A percentile compares a stretch with the other conserved stretches of the same genome.
Conservation (phyloP, 2,113 vertebrate genomes). For the Marmota flaviventris region DNA sequence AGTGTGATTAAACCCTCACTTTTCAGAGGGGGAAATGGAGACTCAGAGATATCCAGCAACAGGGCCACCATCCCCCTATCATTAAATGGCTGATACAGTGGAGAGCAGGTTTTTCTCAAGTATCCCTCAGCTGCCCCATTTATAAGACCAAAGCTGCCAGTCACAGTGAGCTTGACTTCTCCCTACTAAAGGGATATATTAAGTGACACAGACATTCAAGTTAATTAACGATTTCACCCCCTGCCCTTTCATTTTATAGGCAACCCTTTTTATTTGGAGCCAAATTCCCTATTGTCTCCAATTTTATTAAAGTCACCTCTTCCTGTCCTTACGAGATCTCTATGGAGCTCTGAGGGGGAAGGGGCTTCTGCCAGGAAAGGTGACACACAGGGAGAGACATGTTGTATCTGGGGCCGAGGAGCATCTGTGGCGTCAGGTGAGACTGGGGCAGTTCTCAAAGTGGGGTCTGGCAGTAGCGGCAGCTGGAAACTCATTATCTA, state of each 20-base stretch:
- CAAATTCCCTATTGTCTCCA: not conserved
- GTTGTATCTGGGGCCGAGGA: rapidly evolving
- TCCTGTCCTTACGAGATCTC: not conserved
- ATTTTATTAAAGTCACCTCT: slow-evolving; percentile 16
- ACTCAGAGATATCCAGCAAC: not conserved
- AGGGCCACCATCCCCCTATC: not conserved
- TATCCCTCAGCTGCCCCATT: not conserved
- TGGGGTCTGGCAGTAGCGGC: not conserved
- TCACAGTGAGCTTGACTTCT: not conserved
- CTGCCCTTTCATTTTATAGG: slow-evolving; percentile 13
- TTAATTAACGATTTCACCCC: not conserved
- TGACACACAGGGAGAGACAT: not conserved
- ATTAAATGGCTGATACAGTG: not conserved
- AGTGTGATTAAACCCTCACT: not conserved
- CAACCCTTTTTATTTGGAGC: not conserved
- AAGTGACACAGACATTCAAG: not conserved
- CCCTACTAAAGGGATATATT: not conserved
- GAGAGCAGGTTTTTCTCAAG: not conserved
- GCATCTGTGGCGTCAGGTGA: not conserved
- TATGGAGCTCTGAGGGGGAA: not conserved
- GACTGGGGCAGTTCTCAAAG: not conserved
- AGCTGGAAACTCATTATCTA: not conserved
- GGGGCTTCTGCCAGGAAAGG: not conserved
- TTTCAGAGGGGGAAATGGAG: not conserved
- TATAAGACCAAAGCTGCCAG: not conserved